A percentile compares a stretch with the other conserved stretches of the same genome.
These are phyloP conservation scores for Plumapathes pennacea DNA, from an alignment of 92 coral and sea anemone species.

Conservation along the genomic window DNA sequence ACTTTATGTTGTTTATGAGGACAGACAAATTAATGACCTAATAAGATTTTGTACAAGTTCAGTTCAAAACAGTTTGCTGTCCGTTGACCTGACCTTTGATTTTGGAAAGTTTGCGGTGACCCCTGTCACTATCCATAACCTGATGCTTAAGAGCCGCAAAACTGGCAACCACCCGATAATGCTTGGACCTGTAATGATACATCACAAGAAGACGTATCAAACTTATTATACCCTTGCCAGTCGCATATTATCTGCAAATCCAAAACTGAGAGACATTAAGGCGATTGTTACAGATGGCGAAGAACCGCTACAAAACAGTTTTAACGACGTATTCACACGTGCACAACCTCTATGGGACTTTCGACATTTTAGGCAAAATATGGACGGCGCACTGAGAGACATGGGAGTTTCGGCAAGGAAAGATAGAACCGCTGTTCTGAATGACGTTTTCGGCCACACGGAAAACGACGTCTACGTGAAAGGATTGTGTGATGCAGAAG, in stretches of 20 bases:
- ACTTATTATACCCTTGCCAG: constrained; percentile 18
- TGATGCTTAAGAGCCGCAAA: constrained; percentile 15
- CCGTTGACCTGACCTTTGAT: constrained; percentile 6
- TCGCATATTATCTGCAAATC: constrained; percentile 14
- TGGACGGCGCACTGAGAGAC: constrained; percentile 25
- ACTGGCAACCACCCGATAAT: constrained; percentile 24
- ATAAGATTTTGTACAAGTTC: constrained; percentile 20
- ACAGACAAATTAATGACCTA: constrained; percentile 17
- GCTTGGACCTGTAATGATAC: constrained; percentile 22
- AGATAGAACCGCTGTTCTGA: constrained; percentile 7
- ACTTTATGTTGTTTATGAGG: constrained; percentile 13
- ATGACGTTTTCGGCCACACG: constrained; percentile 20
- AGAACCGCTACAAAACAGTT: constrained; percentile 27
- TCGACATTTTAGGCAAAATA: constrained; percentile 29
- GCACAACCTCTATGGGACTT: constrained; percentile 24
- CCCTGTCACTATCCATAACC: constrained; percentile 15
- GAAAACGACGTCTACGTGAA: constrained; percentile 11
- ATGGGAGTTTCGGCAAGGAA: constrained; percentile 15
- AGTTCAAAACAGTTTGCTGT: constrained; percentile 5
- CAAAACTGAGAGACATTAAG: constrained; percentile 17
- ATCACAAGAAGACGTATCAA: constrained; percentile 17
- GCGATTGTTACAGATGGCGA: constrained; percentile 33
- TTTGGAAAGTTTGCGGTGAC: constrained; percentile 26
- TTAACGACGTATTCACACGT: constrained; percentile 12
- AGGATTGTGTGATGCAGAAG: constrained; percentile 25